Base-by-base conservation (phyloP, 2,888 invertebrate genomes). In the Sesia bembeciformis region DNA sequence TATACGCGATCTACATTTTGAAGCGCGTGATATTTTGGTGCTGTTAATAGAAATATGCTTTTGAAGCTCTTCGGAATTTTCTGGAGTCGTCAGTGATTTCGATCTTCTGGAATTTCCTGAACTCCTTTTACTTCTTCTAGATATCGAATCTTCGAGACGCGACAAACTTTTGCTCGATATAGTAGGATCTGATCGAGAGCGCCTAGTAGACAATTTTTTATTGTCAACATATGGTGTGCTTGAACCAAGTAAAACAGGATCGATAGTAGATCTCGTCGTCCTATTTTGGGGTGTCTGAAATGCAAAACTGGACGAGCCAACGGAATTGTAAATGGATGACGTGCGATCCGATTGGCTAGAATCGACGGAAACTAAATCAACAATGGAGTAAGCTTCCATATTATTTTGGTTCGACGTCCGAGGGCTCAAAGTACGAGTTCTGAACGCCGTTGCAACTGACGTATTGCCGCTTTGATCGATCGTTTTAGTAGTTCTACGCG, bases 341-440 rank as follows among this genome's bases (percentile, higher is more conserved):
- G 72, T 67, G 40, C 58, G 58, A 4, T 58, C 60, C 1, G 82
- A 73, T 3, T 74, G 72, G n/a, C 66, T 67, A 0, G 79, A 75
- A 52, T 81, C 79, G 0, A 73, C 53, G 0, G 86, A 84, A 0
- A 87, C 79, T 4, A 87, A 61, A 57, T 88, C 87, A 0, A 87
- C 85, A 3, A 86, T 76, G 0, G 88, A 85, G 59, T 84, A 86
- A 0, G 81, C 68, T 52, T 86, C 84, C n/a, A 46, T 5, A 46
- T 77, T 54, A 39, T 74, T 66, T n/a, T 56, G 58, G 3, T 53
- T 56, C 0, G 63, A 57, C 3, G 64, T 51, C 3, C 71, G 60
- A 0, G 78, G 72, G 40, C 73, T 75, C 3, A 70, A 53, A 0
- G 76, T 72, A 66, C 0, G 76, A 70, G 42, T 59, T 54, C 40